Evolutionary conservation across 2,888 invertebrate genomes (phyloP).

Genomic region (Bruchidius siliquastri): DNA sequence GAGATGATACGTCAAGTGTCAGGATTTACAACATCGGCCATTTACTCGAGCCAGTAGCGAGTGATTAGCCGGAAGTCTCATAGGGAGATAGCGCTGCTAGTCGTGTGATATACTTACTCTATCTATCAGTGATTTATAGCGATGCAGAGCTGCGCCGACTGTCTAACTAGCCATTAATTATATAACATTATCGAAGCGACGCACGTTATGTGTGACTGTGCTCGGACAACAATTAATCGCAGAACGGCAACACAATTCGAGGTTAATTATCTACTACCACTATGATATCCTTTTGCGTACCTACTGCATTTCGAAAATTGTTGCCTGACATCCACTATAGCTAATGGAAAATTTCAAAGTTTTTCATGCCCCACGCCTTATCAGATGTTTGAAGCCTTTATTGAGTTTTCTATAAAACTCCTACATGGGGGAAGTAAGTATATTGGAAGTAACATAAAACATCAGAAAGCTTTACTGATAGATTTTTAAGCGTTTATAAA

Average conservation of each 20-base stretch:
- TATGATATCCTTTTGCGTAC: neutral
- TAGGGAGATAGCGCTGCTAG: slow-evolving; percentile 12
- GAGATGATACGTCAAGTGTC: neutral
- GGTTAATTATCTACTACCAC: neutral
- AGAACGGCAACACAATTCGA: neutral
- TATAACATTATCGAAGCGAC: slow-evolving; percentile 14
- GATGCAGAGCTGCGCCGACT: slow-evolving; percentile 14
- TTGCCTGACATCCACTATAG: no score
- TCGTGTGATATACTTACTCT: slow-evolving; percentile 22
- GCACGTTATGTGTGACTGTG: slow-evolving; percentile 11
- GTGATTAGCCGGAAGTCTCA: slow-evolving; percentile 15
- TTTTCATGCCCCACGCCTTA: no score
- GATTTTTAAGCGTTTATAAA: no score
- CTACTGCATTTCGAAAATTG: neutral
- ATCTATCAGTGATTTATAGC: slow-evolving; percentile 27
- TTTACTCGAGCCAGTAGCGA: neutral
- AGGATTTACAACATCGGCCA: neutral
- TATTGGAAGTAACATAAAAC: no score
- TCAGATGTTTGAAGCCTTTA: no score
- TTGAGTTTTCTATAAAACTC: no score
- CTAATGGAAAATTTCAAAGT: no score
- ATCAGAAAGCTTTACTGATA: no score
- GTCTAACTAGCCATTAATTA: slow-evolving; percentile 16
- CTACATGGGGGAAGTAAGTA: no score
- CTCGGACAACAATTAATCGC: slow-evolving; percentile 2